Conservation (phyloP, 2,113 vertebrate species). For the Maccullochella peelii region DNA sequence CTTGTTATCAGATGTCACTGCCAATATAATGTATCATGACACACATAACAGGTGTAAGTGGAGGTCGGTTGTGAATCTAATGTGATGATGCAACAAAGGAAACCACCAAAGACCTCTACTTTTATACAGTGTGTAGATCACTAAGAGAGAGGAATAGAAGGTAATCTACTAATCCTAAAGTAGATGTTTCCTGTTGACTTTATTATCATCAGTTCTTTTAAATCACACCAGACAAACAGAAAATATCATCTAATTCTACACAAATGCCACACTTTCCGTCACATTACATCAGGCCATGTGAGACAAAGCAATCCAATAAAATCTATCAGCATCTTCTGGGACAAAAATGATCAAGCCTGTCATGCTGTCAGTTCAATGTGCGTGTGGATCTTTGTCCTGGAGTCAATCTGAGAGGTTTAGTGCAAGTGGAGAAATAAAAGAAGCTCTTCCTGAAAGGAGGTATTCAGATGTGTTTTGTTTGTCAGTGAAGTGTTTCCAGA, state of each 20-base stretch:
- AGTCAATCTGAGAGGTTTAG: slow-evolving; percentile 45
- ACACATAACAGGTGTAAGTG: not conserved
- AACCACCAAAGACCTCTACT: not conserved
- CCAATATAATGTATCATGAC: not conserved
- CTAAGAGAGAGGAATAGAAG: not conserved
- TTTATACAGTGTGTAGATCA: not conserved
- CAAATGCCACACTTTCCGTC: slow-evolving; percentile 37
- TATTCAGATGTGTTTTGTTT: slow-evolving; percentile 60
- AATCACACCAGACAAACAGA: slow-evolving; percentile 20
- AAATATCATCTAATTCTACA: slow-evolving; percentile 32
- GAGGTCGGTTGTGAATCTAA: not conserved
- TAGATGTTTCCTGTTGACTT: not conserved
- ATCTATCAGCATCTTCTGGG: slow-evolving; percentile 48
- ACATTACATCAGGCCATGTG: slow-evolving; percentile 50
- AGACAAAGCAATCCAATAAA: slow-evolving; percentile 47
- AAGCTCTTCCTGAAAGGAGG: slow-evolving; percentile 30
- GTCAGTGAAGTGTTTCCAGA: slow-evolving; percentile 52
- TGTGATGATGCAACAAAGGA: not conserved
- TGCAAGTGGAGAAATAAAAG: slow-evolving; percentile 34
- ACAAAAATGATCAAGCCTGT: slow-evolving; percentile 43
- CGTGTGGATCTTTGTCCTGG: slow-evolving; percentile 49
- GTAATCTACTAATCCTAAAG: not conserved
- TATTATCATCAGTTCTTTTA: not conserved
- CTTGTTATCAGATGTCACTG: not conserved
- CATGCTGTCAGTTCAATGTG: slow-evolving; percentile 51